phyloP scores from a whole-genome alignment of 2,888 invertebrate species.

The Caenorhabditis afra region DNA sequence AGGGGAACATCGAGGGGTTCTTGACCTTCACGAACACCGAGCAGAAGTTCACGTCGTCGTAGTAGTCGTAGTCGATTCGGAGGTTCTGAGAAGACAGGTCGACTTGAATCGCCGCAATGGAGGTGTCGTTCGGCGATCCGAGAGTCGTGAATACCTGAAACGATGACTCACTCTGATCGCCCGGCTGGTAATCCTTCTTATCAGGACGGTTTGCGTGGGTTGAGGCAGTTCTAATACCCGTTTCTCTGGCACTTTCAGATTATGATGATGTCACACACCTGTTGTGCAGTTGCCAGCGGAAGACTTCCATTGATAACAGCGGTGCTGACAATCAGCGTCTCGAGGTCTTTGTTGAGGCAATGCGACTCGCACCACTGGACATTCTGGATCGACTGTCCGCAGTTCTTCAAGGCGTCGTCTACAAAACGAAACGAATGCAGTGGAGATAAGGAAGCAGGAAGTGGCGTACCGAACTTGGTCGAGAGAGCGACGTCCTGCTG shows the following conservation, averaged over 20 bases:
- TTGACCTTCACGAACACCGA: slow-evolving; percentile 48
- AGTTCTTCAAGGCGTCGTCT: slow-evolving; percentile 38
- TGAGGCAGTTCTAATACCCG: too few relatives aligned
- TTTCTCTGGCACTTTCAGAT: not conserved
- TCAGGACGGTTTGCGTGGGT: too few relatives aligned
- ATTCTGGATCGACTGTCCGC: slow-evolving; percentile 19
- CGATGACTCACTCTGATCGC: not conserved
- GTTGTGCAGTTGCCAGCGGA: slow-evolving; percentile 41
- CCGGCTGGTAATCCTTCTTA: too few relatives aligned
- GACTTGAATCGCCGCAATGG: slow-evolving; percentile 40
- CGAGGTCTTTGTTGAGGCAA: slow-evolving; percentile 40
- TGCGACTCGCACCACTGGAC: slow-evolving; percentile 54
- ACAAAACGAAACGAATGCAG: not conserved
- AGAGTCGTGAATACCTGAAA: slow-evolving; percentile 25
- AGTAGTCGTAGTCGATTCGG: slow-evolving; percentile 50
- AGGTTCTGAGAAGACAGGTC: slow-evolving; percentile 18
- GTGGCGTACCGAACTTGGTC: slow-evolving; percentile 19
- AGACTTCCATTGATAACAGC: slow-evolving; percentile 58
- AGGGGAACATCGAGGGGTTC: slow-evolving; percentile 33
- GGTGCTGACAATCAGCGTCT: slow-evolving; percentile 25
- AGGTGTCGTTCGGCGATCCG: slow-evolving; percentile 35
- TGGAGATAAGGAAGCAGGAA: not conserved
- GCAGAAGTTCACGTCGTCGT: slow-evolving; percentile 53
- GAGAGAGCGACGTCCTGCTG: slow-evolving; percentile 27
- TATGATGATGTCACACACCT: slow-evolving; percentile 19